Evolutionary conservation across 2,113 vertebrate species (phyloP).

Genomic region (Odontophorus gujanensis): DNA sequence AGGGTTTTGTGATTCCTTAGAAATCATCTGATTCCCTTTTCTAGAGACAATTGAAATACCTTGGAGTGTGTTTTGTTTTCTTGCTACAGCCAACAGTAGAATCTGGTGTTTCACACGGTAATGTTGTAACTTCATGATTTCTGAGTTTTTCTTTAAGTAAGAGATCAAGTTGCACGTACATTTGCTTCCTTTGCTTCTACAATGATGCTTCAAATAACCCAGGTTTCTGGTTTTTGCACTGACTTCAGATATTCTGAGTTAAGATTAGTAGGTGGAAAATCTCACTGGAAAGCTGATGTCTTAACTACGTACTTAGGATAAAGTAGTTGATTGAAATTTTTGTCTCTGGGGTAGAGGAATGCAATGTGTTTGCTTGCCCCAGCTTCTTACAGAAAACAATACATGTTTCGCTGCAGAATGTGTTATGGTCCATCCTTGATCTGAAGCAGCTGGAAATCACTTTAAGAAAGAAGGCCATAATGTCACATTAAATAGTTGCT

Average conservation of each 20-base stretch:
- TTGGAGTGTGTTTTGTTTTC: neutral
- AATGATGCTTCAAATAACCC: neutral
- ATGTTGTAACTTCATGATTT: neutral
- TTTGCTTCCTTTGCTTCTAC: neutral
- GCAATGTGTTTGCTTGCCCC: neutral
- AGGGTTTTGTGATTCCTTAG: neutral
- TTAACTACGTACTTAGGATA: neutral
- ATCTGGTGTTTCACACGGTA: neutral
- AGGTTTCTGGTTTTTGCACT: neutral
- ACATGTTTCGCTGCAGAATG: neutral
- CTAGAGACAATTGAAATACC: neutral
- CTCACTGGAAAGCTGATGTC: neutral
- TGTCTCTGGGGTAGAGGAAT: neutral
- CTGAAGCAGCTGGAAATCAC: slow-evolving; percentile 3
- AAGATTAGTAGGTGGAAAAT: neutral
- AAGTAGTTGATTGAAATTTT: neutral
- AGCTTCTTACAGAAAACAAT: neutral
- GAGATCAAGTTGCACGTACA: neutral
- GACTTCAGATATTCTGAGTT: fast-evolving
- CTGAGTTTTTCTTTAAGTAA: neutral
- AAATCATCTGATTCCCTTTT: neutral
- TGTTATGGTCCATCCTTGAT: neutral
- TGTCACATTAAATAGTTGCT: neutral
- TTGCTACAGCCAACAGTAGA: neutral
- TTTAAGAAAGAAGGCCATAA: neutral